Evolutionary conservation across 2,888 invertebrate genomes (phyloP).

Genomic region (Microdon myrmicae): DNA sequence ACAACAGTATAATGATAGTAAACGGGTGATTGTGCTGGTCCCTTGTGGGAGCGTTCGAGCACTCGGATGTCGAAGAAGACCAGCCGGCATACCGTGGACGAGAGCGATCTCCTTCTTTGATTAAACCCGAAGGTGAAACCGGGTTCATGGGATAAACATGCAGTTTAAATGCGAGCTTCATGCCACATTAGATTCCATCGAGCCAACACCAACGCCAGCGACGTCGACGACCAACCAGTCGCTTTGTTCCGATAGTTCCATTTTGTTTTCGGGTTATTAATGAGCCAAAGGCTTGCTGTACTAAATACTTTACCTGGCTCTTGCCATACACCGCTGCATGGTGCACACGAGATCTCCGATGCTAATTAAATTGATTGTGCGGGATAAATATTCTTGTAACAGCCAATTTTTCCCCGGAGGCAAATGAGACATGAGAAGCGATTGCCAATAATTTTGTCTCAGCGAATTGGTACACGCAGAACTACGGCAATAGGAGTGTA

Average conservation of each 20-base stretch:
- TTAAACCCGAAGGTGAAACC: slow-evolving; percentile 49
- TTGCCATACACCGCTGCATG: slow-evolving; percentile 5
- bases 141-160: slow-evolving; percentile 53
- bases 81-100: slow-evolving; percentile 18
- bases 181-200: slow-evolving; percentile 49
- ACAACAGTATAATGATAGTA: slow-evolving; percentile 2
- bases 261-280: slow-evolving; percentile 38
- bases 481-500: too few relatives aligned
- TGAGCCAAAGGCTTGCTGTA: slow-evolving; percentile 30
- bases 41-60: slow-evolving; percentile 39
- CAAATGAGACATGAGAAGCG: slow-evolving; percentile 42
- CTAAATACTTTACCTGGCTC: slow-evolving; percentile 46
- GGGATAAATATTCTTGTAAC: slow-evolving; percentile 45
- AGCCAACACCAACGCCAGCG: slow-evolving; percentile 15
- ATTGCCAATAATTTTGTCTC: slow-evolving; percentile 24
- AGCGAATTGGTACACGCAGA: slow-evolving; percentile 45
- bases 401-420: slow-evolving; percentile 42
- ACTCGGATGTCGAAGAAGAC: slow-evolving; percentile 35
- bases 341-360: slow-evolving; percentile 18
- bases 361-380: slow-evolving; percentile 50
- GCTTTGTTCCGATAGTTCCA: slow-evolving; percentile 14
- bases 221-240: not conserved
- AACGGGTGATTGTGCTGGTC: slow-evolving; percentile 7
- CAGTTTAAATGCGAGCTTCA: slow-evolving; percentile 53
- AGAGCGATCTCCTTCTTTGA: slow-evolving; percentile 46